Evolutionary conservation across 1,140 invertebrate species (phyloP), one percentile per base, ranked within the genome.

Genomic region (Rhynchophorus ferrugineus): DNA sequence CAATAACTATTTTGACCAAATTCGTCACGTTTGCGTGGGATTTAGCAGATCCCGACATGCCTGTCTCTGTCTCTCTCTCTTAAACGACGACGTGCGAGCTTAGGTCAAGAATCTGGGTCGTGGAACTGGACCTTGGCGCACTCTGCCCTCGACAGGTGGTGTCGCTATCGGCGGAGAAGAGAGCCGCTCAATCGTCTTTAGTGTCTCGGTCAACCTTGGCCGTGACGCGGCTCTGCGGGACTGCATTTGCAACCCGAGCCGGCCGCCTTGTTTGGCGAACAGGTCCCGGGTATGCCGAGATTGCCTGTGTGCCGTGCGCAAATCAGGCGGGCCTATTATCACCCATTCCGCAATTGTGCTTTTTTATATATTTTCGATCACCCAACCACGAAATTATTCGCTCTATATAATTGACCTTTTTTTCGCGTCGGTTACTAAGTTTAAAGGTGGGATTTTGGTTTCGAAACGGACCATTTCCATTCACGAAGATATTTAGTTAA

Each of bases 251-350:
- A 48, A 48, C 19, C 36, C 20, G 46, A 48, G 19, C 38, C 36
- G 46, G 19, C 46, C 18, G 37, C 46, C 46, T 39, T 48, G 35
- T 48, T 48, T 48, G 46, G 46, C 35, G 46, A 48, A 48, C 29
- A 37, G 46, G 17, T 16, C 19, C 46, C 33, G 35, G 46, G 24
- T 11, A 29, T 19, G 16, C 19, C 38, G 39, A 48, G 38, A 48
- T 20, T 48, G n/a, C n/a, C n/a, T 7, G 35, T 20, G 46, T 20
- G 46, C 35, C 46, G 46, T 48, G 46, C 39, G 46, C 46, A 48
- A 48, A 48, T 48, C 46, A 5, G 16, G 24, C 36, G 24, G 35
- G n/a, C 20, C 44, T 19, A 37, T 37, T 37, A 37, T 37, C 35
- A 37, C 14, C 17, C n/a, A n/a, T 37, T 37, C 35, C 17, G 13